Base-by-base conservation (phyloP, 2,113 vertebrate genomes). In the Zeus faber region DNA sequence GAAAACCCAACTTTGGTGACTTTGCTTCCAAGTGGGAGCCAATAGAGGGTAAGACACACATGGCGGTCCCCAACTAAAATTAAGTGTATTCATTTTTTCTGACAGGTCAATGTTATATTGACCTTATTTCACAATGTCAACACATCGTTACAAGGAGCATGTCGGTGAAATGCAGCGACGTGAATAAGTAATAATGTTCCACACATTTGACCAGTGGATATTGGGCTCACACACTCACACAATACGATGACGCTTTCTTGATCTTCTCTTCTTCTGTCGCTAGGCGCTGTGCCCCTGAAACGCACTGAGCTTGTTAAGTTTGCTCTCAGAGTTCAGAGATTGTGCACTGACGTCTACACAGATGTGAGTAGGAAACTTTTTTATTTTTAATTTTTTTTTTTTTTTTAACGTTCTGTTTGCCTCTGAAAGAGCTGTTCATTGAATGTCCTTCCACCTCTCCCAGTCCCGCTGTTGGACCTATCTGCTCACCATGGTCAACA, bases 301-400 rank as follows among this genome's bases (percentile, higher is more conserved):
- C 46, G 7, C 4, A 11, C n/a, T 1, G 68, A 68, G 21, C 69
- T 87, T 52, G 67, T 91, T 4, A 85, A 73, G 71, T 89, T 87
- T 63, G 82, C 74, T 1, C 67, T 89, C 49, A 69, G 63, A 37
- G 74, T 76, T 52, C 67, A 84, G 39, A 67, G 41, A 25, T 72
- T 45, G 58, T 84, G 77, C 50, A 11, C 20, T 1, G 41, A 27
- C 0, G 74, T 86, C 22, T 78, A 60, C 55, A 13, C 7, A 6
- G 70, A 88, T 25, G 89, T 90, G 55, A 81, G 88, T 81, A 37
- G 0, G 2, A 40, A 14, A 3, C 4, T 1, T 1, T 29, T 5
- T 43, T 43, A 18, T 9, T 43, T n/a, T n/a, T n/a, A 40, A 14
- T 2, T 3, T 1, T 1, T 29, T 5, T 43, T 43, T 18, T 9